Percentiles rank a stretch among this genome's conserved stretches.
Conservation (phyloP, 2,888 invertebrate species). For the Drosophila cyrtoloma region DNA sequence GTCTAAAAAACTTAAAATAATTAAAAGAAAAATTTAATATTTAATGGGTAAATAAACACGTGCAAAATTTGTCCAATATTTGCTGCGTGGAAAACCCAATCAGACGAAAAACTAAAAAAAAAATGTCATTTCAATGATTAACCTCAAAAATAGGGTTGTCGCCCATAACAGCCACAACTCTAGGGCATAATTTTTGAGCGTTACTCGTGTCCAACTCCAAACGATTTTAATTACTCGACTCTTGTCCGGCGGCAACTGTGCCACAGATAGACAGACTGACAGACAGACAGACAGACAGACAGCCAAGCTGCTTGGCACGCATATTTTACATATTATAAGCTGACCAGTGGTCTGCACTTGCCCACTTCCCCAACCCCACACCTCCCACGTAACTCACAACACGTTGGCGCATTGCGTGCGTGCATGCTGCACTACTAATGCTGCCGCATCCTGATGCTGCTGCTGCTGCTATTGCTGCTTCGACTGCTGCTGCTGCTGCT, state of each 20-base stretch:
- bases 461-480: conserved; percentile 6
- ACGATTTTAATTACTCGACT: conserved; percentile 48
- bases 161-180: conserved; percentile 14
- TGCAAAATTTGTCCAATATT: background rate
- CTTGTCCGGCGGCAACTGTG: conserved; percentile 32
- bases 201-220: background rate
- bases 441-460: conserved; percentile 18
- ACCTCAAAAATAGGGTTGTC: conserved; percentile 3
- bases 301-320: conserved; percentile 31
- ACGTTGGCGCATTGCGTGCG: conserved; percentile 13
- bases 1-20: background rate
- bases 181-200: conserved; percentile 7
- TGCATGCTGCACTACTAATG: conserved; percentile 17
- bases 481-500: conserved; percentile 2
- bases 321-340: conserved; percentile 68
- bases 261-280: background rate
- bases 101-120: background rate
- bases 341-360: conserved; percentile 16
- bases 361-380: background rate
- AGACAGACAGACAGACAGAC: background rate
- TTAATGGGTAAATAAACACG: background rate
- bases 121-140: conserved; percentile 4
- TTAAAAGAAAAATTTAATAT: background rate
- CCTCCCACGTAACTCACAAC: background rate
- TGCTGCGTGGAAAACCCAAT: background rate